Percentiles rank a stretch among this genome's conserved stretches.
Evolutionary conservation across 92 coral and sea anemone genomes (phyloP).

Genomic region (Parazoanthus swiftii): DNA sequence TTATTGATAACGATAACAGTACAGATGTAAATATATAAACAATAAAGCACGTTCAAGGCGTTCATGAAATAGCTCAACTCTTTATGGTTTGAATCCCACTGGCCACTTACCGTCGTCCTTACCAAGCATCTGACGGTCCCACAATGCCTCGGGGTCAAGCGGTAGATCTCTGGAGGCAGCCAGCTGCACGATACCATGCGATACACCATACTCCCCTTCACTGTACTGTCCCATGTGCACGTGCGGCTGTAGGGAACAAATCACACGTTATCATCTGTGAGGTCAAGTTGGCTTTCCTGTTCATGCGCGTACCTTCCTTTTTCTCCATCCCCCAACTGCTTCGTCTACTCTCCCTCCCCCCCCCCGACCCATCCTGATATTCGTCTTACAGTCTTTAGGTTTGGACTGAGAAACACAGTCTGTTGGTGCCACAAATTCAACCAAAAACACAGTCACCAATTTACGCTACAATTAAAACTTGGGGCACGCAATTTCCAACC

Average conservation of each 20-base stretch:
- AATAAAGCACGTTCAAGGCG: too few relatives aligned
- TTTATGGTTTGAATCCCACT: too few relatives aligned
- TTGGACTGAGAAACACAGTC: too few relatives aligned
- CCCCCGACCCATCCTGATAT: neutral
- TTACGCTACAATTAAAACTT: too few relatives aligned
- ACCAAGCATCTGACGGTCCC: constrained; percentile 66
- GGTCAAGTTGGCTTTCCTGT: neutral
- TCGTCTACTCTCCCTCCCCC: neutral
- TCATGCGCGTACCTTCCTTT: neutral
- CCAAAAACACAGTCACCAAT: too few relatives aligned
- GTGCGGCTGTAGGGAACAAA: constrained; percentile 69
- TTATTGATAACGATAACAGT: too few relatives aligned
- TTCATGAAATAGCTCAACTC: too few relatives aligned
- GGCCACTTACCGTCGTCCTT: constrained; percentile 64
- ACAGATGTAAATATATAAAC: too few relatives aligned
- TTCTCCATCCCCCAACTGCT: neutral
- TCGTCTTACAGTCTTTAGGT: too few relatives aligned
- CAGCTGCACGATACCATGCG: constrained; percentile 67
- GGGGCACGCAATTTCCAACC: too few relatives aligned
- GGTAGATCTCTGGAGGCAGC: constrained; percentile 59
- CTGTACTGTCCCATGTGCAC: constrained; percentile 84
- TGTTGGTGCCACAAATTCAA: neutral
- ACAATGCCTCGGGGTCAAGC: constrained; percentile 44
- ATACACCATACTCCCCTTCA: constrained; percentile 90
- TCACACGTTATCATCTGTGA: neutral